phyloP scores from a whole-genome alignment of 2,888 invertebrate genomes.

The Dasypolia templi region DNA sequence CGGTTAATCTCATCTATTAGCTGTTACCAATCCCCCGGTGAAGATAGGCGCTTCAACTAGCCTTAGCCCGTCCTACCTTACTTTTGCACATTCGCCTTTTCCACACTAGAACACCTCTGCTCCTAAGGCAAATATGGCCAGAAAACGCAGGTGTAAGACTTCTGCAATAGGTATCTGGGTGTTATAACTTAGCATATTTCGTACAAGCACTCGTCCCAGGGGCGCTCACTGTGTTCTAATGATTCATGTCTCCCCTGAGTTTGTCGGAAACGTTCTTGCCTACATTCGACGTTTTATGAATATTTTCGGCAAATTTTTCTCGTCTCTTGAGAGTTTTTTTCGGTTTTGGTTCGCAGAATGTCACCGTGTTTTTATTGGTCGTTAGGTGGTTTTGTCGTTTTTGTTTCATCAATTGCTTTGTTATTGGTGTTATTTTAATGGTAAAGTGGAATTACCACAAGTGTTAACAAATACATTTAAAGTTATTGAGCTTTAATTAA shows the following conservation, averaged over 20 bases:
- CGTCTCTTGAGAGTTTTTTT: conserved; percentile 2
- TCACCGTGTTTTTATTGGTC: background rate
- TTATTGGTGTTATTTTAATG: background rate
- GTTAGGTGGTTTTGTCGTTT: background rate
- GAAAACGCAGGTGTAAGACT: conserved; percentile 8
- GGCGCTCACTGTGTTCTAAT: conserved; percentile 49
- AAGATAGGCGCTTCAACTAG: background rate
- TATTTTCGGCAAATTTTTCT: conserved; percentile 34
- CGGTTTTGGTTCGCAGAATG: background rate
- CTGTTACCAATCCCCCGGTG: background rate
- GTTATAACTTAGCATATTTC: conserved; percentile 42
- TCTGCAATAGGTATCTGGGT: conserved; percentile 8
- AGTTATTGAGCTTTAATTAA: background rate
- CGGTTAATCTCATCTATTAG: background rate
- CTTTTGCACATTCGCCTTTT: background rate
- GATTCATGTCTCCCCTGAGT: conserved; percentile 55
- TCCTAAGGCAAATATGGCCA: too few species aligned
- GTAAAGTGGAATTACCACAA: background rate
- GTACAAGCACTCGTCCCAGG: conserved; percentile 31
- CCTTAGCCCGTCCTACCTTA: background rate
- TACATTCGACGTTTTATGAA: conserved; percentile 30
- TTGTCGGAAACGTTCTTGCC: conserved; percentile 29
- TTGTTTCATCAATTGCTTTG: background rate
- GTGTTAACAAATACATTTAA: background rate
- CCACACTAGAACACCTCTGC: background rate